Evolutionary conservation across 2,797 vertebrate species (phyloP).

Genomic region (Euphonia xanthogaster): DNA sequence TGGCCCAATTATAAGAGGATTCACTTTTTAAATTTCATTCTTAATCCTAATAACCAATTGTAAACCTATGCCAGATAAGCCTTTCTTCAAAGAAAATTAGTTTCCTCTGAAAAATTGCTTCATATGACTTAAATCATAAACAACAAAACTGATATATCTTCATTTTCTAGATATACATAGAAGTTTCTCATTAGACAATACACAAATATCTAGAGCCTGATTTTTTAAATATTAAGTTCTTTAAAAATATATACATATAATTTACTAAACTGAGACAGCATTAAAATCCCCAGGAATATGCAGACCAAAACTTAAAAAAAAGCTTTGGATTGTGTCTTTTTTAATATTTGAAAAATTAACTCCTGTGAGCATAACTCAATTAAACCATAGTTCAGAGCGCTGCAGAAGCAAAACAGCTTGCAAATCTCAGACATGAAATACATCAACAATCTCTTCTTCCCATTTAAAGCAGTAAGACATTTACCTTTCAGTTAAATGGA

Average conservation of each 20-base stretch:
- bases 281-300: not conserved
- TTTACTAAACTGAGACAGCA: not conserved
- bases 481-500: not conserved
- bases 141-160: not conserved
- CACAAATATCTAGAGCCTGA: not conserved
- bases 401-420: not conserved
- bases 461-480: not conserved
- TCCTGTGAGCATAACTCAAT: not conserved
- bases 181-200: not conserved
- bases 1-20: not conserved
- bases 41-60: constrained; percentile 23
- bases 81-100: constrained; percentile 9
- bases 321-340: not conserved
- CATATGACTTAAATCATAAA: not conserved
- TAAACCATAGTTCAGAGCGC: not conserved
- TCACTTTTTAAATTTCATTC: constrained; percentile 12
- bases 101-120: not conserved
- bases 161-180: not conserved
- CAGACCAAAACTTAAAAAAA: not conserved
- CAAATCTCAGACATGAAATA: not conserved
- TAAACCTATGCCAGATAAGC: not conserved
- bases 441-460: not conserved
- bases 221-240: not conserved
- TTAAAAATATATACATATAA: not conserved
- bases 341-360: not conserved